Percentiles rank a stretch among this genome's conserved stretches.
These are phyloP conservation scores for Sisyra terminalis DNA, from an alignment of 2,888 invertebrate genomes.

Conservation along the genomic window DNA sequence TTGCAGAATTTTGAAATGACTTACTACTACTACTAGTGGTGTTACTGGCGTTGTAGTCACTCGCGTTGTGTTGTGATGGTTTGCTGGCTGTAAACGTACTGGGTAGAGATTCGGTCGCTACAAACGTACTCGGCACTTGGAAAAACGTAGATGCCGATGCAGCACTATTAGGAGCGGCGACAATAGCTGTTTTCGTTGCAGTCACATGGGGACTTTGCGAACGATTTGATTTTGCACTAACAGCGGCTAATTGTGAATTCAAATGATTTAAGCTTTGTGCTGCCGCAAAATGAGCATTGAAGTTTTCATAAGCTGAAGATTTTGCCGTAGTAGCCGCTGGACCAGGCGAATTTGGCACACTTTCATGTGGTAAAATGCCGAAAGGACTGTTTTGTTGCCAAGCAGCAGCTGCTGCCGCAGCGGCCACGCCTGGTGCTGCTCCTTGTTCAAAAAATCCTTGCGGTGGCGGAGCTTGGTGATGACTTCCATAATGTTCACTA, in stretches of 20 bases:
- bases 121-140: conserved; percentile 43
- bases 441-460: conserved; percentile 57
- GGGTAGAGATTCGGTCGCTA: conserved; percentile 29
- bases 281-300: conserved; percentile 52
- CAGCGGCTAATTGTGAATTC: conserved; percentile 41
- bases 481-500: conserved; percentile 27
- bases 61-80: conserved; percentile 21
- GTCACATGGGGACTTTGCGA: conserved; percentile 30
- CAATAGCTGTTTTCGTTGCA: conserved; percentile 18
- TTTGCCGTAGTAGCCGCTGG: conserved; percentile 38
- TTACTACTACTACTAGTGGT: conserved; percentile 31
- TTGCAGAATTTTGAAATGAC: conserved; percentile 22
- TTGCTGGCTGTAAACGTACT: conserved; percentile 34
- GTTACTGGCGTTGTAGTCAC: conserved; percentile 15
- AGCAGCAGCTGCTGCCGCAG: conserved; percentile 33
- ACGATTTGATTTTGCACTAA: conserved; percentile 32
- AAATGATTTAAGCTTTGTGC: conserved; percentile 48
- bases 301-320: conserved; percentile 42
- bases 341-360: conserved; percentile 48
- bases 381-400: conserved; percentile 71
- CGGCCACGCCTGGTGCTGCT: conserved; percentile 27
- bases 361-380: conserved; percentile 63
- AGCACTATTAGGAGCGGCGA: conserved; percentile 29
- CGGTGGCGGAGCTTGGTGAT: conserved; percentile 33
- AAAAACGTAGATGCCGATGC: conserved; percentile 42